Evolutionary conservation across 2,797 vertebrate species (phyloP), one percentile per base, ranked within the genome.

Genomic region (Poecilia picta): DNA sequence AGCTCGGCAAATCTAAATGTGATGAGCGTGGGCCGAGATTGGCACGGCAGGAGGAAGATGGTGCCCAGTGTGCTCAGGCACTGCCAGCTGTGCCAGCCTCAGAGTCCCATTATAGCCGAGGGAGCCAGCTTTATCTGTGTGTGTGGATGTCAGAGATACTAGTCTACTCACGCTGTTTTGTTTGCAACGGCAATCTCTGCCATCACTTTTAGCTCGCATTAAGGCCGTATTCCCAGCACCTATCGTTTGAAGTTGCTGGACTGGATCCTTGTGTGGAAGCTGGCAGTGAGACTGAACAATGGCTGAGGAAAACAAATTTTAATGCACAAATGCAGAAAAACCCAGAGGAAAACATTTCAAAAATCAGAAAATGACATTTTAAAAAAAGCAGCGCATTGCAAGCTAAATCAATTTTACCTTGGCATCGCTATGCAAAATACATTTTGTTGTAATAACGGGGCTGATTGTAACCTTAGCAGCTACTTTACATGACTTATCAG

Each of bases 1-100:
- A 92, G 88, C 92, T 91, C n/a, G 80, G 87, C 86, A 81, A 91
- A 91, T 92, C 89, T 93, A 91, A 93, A 94, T 91, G 92, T 86
- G 92, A 92, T 81, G 88, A 91, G 88, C 81, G 72, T 88, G 85
- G 89, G 90, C 68, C 87, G 85, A 82, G 85, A 82, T 88, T 92
- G 92, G 94, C 89, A 87, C 73, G 0, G 74, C 76, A 87, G 86
- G 85, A 85, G 79, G 84, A 87, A 87, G 80, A 82, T 45, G 49
- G 82, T 89, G 92, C 90, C 93, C 93, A 89, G 89, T 85, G 88
- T 83, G 88, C 75, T 88, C 51, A 77, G 88, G 80, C 87, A 53
- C 85, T 83, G 92, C 92, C 93, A 93, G 92, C 92, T 92, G 92
- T 90, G 92, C 87, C 89, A 89, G 85, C 83, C 89, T 87, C 89